A percentile compares a stretch with the other conserved stretches of the same genome.
Conservation (phyloP, 1,140 invertebrate species). For the Drosophila equinoxialis region DNA sequence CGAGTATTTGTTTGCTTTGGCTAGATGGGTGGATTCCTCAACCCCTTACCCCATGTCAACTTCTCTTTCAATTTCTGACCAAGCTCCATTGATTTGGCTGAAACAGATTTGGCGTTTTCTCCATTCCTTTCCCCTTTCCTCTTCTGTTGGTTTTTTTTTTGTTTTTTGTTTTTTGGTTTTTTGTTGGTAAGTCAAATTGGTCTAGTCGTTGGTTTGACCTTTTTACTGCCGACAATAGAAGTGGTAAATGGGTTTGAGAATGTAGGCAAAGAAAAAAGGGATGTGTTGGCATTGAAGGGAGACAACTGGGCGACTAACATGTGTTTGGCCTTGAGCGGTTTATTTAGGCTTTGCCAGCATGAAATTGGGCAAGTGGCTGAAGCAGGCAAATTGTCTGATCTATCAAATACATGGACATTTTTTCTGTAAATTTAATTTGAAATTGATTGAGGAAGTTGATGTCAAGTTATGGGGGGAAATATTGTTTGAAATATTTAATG, state of each 20-base stretch:
- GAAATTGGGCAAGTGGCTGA: not conserved
- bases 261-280: not conserved
- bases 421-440: not conserved
- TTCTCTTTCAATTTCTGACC: not conserved
- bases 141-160: conserved; percentile 25
- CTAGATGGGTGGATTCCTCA: conserved; percentile 1
- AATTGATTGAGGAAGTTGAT: not conserved
- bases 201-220: conserved; percentile 73
- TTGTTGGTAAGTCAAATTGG: conserved; percentile 60
- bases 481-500: no score
- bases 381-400: not conserved
- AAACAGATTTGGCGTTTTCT: conserved; percentile 21
- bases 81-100: conserved; percentile 7
- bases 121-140: conserved; percentile 8
- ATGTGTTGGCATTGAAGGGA: conserved; percentile 17
- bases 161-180: conserved; percentile 52
- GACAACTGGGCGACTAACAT: conserved; percentile 55
- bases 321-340: conserved; percentile 79
- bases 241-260: conserved; percentile 5
- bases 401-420: not conserved
- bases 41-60: not conserved
- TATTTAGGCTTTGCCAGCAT: conserved; percentile 57
- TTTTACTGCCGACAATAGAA: conserved; percentile 53
- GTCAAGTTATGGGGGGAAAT: no score
- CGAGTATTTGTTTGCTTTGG: conserved; percentile 76